Percentiles rank a stretch among this genome's conserved stretches.
These are phyloP conservation scores for Edolisoma coerulescens DNA, from an alignment of 2,113 vertebrate genomes.

Conservation along the genomic window DNA sequence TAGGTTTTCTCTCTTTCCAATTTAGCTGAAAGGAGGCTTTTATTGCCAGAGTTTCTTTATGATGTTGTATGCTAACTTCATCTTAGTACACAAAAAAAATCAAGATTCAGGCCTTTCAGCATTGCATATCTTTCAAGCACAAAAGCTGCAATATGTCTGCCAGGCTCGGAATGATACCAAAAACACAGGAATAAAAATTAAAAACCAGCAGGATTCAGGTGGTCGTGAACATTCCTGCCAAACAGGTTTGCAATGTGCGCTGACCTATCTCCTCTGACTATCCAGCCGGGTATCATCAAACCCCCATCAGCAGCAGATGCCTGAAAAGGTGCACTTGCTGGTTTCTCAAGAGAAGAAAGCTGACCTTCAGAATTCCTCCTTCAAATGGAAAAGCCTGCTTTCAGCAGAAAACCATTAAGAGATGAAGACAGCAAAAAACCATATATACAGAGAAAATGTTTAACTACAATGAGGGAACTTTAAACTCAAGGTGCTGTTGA, in stretches of 20 bases:
- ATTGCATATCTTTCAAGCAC: neutral
- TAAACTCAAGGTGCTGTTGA: neutral
- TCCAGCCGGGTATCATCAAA: neutral
- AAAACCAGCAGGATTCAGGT: neutral
- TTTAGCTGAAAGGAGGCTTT: neutral
- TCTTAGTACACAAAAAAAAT: neutral
- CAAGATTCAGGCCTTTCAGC: neutral
- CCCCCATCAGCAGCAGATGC: neutral
- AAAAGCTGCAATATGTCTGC: neutral
- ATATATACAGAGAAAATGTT: neutral
- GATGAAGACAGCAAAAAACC: neutral
- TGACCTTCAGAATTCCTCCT: slow-evolving; percentile 7
- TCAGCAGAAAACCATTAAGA: neutral
- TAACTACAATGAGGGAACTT: neutral
- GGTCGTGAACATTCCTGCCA: neutral
- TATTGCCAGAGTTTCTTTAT: neutral
- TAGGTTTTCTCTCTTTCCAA: neutral
- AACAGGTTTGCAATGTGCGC: neutral
- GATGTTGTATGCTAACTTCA: neutral
- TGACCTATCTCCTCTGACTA: slow-evolving; percentile 8
- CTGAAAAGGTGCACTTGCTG: slow-evolving; percentile 7
- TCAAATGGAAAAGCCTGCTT: neutral
- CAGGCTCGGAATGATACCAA: neutral
- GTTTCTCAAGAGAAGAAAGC: slow-evolving; percentile 1
- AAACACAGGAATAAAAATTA: neutral